Evolutionary conservation across 1,140 invertebrate species (phyloP).

Genomic region (Eumaeus atala): DNA sequence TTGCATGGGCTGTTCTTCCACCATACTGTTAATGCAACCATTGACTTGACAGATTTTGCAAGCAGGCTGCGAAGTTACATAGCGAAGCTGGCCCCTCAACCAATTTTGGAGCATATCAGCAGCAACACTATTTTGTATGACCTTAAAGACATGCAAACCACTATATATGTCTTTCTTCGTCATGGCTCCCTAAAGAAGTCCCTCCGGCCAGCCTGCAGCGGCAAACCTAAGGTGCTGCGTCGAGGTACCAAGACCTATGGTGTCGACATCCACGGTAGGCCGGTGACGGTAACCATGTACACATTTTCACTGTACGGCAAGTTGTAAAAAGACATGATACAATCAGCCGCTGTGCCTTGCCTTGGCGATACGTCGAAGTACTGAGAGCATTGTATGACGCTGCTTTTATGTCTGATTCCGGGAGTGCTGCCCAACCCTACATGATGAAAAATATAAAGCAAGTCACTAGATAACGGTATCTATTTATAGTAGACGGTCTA

Average conservation of each 20-base stretch:
- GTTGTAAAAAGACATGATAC: too few relatives aligned
- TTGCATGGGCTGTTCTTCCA: too few relatives aligned
- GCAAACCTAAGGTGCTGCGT: background rate
- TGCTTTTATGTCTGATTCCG: too few relatives aligned
- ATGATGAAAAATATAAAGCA: too few relatives aligned
- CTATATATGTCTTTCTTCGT: background rate
- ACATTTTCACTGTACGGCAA: too few relatives aligned
- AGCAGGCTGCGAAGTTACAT: background rate
- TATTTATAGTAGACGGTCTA: too few relatives aligned
- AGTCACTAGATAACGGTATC: too few relatives aligned
- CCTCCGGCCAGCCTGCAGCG: background rate
- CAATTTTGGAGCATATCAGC: background rate
- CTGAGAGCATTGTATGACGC: too few relatives aligned
- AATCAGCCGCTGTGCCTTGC: too few relatives aligned
- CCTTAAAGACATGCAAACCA: background rate
- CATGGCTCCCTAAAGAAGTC: background rate
- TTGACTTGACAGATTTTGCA: background rate
- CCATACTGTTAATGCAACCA: too few relatives aligned
- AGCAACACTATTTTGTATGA: background rate
- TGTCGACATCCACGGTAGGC: background rate
- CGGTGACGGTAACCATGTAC: background rate
- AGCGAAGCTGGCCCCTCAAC: background rate
- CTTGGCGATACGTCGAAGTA: too few relatives aligned
- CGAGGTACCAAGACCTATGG: background rate
- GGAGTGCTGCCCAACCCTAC: too few relatives aligned